Base-by-base conservation (phyloP, 2,113 vertebrate species). In the Pleuronectes platessa region DNA sequence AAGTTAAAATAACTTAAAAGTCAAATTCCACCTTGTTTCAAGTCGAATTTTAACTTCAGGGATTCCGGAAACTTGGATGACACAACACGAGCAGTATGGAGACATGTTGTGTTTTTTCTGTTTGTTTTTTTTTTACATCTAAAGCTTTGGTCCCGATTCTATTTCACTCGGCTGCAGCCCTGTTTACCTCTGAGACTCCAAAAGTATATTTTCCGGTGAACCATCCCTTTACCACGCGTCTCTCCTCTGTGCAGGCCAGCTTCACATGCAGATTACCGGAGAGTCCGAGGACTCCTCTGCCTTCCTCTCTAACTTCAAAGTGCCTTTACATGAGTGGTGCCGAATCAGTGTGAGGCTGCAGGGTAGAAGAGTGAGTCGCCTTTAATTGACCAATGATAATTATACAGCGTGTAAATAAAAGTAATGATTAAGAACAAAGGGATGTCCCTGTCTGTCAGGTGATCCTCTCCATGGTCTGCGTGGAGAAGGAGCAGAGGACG, bases 301-400 rank as follows among this genome's bases (percentile, higher is more conserved):
- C 1, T 93, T 94, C 61, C 75, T 91, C 4, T 82, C 88, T 21
- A 4, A 23, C 1, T 92, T 89, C 68, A 65, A 66, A 2, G 76
- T 95, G 54, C 94, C 94, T 65, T 35, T 94, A 37, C 65, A 62
- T 1, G 53, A 87, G 62, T 95, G 95, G 95, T 95, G 95, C 77
- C 89, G 76, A 13, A 60, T 95, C 61, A 75, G 63, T 26, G 5
- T 95, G 75, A 79, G 14, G 56, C n/a, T 95, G 42, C 68, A 79
- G 0, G 90, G 84, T 14, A 81, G 47, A 76, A 15, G 13, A 59
- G 95, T 95, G 66, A 91, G 94, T 84, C 4, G 27, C 5, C 26
- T 65, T 6, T 6, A 21, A 8, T n/a, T 66, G 20, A n/a, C 45
- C n/a, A 4, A 35, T 8, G 5, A 42, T 15, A 3, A 17, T 0